Base-by-base conservation (phyloP, 1,140 invertebrate genomes). In the Magallana ariakensis region DNA sequence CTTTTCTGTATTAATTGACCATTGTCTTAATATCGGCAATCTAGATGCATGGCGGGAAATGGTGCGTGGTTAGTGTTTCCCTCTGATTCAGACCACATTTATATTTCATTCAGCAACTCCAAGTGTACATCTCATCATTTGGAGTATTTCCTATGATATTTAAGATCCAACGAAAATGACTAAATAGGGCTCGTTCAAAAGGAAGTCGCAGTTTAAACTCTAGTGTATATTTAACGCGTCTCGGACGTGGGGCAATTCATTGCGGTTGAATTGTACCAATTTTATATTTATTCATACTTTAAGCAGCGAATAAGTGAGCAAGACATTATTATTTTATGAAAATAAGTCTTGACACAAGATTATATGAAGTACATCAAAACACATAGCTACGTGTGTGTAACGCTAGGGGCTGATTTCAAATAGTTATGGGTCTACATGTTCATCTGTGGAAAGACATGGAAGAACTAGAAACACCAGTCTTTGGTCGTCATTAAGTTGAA, bases 111-210 rank as follows among this genome's bases (percentile, higher is more conserved):
- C 66, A 75, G 66, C 33, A 75, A 75, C 22, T 75, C 66, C 22
- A 75, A 75, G 66, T 75, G 66, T 26, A 13, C 9, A 9, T 75
- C 66, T 75, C 58, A 13, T 13, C 22, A 11, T 75, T 75, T 33
- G 11, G 33, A 75, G 66, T 75, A 75, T 75, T 75, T 75, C 66
- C 66, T 75, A 75, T 75, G 22, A 75, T 26, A 75, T 13, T 75
- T 26, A 33, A 9, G 7, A 13, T 75, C 66, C 66, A 26, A 33
- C 19, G 66, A 75, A 75, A 26, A 75, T 75, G 66, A 75, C 66
- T 75, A 75, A 75, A 19, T 22, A 13, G 22, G 22, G 33, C 22
- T 26, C 22, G 22, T 33, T 75, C 22, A 26, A 75, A 75, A 75
- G 66, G 66, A 75, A 75, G 26, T 26, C 10, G 66, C 66, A 75